Evolutionary conservation across 2,888 invertebrate species (phyloP), one percentile per base, ranked within the genome.

Genomic region (Melitaea athalia): DNA sequence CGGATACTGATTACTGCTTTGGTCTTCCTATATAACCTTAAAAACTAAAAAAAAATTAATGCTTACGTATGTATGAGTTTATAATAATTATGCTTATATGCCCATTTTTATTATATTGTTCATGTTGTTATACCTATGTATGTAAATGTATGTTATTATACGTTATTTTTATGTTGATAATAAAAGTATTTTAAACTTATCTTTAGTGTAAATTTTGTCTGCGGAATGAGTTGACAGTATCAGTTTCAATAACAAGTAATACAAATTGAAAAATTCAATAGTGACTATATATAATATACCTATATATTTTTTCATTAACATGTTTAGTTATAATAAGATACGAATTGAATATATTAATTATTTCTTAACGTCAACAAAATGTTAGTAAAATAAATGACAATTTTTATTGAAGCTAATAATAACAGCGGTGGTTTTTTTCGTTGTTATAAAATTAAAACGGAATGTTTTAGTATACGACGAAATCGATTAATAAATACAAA

Each of bases 1-100:
- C 92, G 92, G 92, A 92, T 92, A 92, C 92, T 92, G 92, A 92
- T 92, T 91, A 88, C 88, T 90, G 90, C 91, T 91, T 92, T 91
- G 91, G 89, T 90, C 83, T 84, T 78, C 86, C 84, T 86, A 84
- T 83, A 74, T 75, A 74, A 69, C 69, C 64, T 74, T 73, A 76
- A 72, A 63, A 74, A 69, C 71, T 67, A 75, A 68, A 67, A 64
- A 61, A 57, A 66, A 43, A 64, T 43, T 47, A 67, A 33, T 59
- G 17, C 38, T 42, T 60, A 24, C 33, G 53, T 42, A 57, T 57
- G 11, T 57, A 38, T 38, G n/a, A 42, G n/a, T 14, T 60, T 60
- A 60, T 14, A 33, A 31, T 24, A 4, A 11, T 31, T 31, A 31
- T 33, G 14, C 6, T 14, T n/a, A n/a, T 52, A 24, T 12, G 33